Evolutionary conservation across 2,888 invertebrate species (phyloP).

Genomic region (Drosophila anceps): DNA sequence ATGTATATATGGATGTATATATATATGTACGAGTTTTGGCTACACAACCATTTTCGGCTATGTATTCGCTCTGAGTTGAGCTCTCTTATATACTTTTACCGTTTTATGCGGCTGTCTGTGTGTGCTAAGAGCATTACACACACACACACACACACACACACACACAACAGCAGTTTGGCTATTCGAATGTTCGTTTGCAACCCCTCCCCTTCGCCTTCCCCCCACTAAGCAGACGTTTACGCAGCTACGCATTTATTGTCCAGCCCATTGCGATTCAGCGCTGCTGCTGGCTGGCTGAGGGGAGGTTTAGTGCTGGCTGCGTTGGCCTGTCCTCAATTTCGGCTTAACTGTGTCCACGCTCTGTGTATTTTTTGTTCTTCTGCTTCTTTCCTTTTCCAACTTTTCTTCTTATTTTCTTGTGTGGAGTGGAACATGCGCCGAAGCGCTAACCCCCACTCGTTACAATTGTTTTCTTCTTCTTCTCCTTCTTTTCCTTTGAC

Average conservation of each 20-base stretch:
- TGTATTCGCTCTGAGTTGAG: constrained; percentile 31
- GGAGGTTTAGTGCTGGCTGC: constrained; percentile 8
- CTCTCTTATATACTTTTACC: constrained; percentile 31
- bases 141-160: constrained; percentile 17
- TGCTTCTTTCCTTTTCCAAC: not conserved
- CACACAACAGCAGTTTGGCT: constrained; percentile 20
- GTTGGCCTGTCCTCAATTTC: constrained; percentile 36
- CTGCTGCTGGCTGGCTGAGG: not conserved
- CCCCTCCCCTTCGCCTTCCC: constrained; percentile 1
- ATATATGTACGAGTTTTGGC: constrained; percentile 24
- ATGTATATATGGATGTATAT: too few relatives aligned
- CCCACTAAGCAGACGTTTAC: constrained; percentile 11
- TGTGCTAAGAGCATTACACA: constrained; percentile 26
- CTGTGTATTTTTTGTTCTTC: constrained; percentile 5
- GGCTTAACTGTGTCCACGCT: constrained; percentile 24
- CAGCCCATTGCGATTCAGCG: constrained; percentile 30
- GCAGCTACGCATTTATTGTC: constrained; percentile 44
- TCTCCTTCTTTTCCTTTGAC: not conserved
- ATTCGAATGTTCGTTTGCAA: constrained; percentile 18
- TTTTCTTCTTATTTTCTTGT: constrained; percentile 4
- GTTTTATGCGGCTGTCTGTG: constrained; percentile 12
- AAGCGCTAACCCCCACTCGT: constrained; percentile 1
- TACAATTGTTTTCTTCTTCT: constrained; percentile 2
- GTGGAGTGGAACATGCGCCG: constrained; percentile 40
- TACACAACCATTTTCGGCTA: constrained; percentile 18